Evolutionary conservation across 2,113 vertebrate genomes (phyloP), one percentile per base, ranked within the genome.

Genomic region (Ivindomyrus marchei): DNA sequence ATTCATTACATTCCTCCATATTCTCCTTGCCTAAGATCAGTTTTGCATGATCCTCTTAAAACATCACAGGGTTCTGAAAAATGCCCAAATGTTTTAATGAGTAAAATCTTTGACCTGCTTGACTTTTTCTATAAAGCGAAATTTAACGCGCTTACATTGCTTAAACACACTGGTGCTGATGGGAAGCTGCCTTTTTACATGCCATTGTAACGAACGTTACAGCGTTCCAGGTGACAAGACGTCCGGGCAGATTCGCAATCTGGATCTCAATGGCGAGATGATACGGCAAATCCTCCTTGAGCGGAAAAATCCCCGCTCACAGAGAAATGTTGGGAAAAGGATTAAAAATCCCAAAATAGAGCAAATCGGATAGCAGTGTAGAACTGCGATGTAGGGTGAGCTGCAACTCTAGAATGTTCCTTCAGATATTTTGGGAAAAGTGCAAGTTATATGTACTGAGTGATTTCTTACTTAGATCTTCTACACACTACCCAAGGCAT

Each of bases 281-380:
- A 87, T 87, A 87, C 5, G 49, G 49, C 27, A 87, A 87, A 50
- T 87, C 47, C 50, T 87, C 49, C 50, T 36, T 87, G 31, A 53
- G 85, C 15, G 5, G 77, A 47, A 84, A 84, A 50, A 83, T 80
- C 74, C 62, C 70, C 89, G 39, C 74, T 89, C 89, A 58, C 42
- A 17, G 89, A 84, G 50, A 9, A 87, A 56, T 87, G 85, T 87
- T 52, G 31, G n/a, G 31, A 36, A 53, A 47, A 56, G 85, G 85
- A 50, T 87, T 87, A 36, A 53, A 39, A 87, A 36, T 47, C 85
- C 85, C n/a, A 31, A 87, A 87, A 87, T 87, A 53, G 85, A 53
- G 27, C 85, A 52, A 52, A 36, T 49, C 27, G 2, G 85, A 53
- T 50, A 52, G 49, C 47, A 87, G 50, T 4, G 31, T 19, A 53